Evolutionary conservation across 1,140 invertebrate species (phyloP).

Genomic region (Ectropis grisescens): DNA sequence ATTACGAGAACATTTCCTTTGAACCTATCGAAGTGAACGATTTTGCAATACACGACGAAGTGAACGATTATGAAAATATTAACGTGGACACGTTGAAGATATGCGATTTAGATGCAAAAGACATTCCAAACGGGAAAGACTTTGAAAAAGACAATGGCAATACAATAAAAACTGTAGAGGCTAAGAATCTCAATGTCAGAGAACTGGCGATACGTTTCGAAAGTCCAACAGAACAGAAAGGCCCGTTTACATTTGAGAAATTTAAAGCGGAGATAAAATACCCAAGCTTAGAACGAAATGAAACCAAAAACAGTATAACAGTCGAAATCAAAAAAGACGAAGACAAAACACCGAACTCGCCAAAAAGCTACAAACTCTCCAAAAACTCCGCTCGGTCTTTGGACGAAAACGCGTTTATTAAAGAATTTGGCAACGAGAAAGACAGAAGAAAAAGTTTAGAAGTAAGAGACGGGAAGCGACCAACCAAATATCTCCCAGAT

Average conservation of each 20-base stretch:
- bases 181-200: constrained; percentile 64
- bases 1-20: constrained; percentile 48
- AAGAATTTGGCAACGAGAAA: constrained; percentile 70
- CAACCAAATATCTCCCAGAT: constrained; percentile 72
- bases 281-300: constrained; percentile 33
- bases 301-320: constrained; percentile 14
- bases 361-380: constrained; percentile 58
- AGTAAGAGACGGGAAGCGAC: constrained; percentile 54
- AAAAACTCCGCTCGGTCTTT: constrained; percentile 78
- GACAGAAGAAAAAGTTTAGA: constrained; percentile 68
- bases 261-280: constrained; percentile 52
- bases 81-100: constrained; percentile 53
- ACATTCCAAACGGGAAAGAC: constrained; percentile 13
- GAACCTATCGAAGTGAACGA: no score
- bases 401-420: constrained; percentile 78
- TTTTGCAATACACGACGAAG: no score
- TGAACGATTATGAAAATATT: constrained; percentile 69
- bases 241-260: constrained; percentile 57
- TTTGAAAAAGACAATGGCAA: constrained; percentile 46
- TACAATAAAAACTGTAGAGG: constrained; percentile 27
- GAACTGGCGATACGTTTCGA: constrained; percentile 73
- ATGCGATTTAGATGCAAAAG: constrained; percentile 30
- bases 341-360: constrained; percentile 28
- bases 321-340: constrained; percentile 27
- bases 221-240: constrained; percentile 68